A percentile compares a stretch with the other conserved stretches of the same genome.
phyloP scores from a whole-genome alignment of 2,113 vertebrate species.

The Sphyrna mokarran region DNA sequence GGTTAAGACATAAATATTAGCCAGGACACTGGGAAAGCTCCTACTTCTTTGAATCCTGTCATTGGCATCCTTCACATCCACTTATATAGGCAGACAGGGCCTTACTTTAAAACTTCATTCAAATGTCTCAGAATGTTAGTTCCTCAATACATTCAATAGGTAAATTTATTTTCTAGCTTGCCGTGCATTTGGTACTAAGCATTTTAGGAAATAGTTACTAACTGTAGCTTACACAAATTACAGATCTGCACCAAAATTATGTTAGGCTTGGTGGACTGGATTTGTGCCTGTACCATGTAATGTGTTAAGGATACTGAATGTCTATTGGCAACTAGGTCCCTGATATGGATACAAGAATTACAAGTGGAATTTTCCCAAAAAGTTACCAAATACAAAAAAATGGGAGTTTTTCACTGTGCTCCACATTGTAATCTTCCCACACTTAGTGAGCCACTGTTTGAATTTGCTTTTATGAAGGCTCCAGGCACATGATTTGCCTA shows the following conservation, averaged over 20 bases:
- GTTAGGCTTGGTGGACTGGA: neutral
- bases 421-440: too few species aligned
- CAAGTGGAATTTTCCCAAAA: too few species aligned
- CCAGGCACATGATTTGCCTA: too few species aligned
- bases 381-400: too few species aligned
- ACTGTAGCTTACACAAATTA: neutral
- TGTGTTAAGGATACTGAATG: neutral
- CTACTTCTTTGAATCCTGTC: neutral
- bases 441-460: too few species aligned
- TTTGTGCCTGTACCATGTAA: neutral
- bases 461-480: too few species aligned
- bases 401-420: too few species aligned
- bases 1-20: neutral
- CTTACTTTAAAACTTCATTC: neutral
- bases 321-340: neutral
- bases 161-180: neutral
- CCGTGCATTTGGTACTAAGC: neutral
- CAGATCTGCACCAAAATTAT: neutral
- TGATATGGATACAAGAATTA: neutral
- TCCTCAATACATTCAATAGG: neutral
- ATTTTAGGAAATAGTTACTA: neutral
- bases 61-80: neutral
- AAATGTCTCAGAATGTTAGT: neutral
- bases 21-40: neutral
- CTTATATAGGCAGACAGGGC: neutral